These are phyloP conservation scores for Eustalomyia histrio DNA, from an alignment of 2,888 invertebrate genomes.

Conservation along the genomic window DNA sequence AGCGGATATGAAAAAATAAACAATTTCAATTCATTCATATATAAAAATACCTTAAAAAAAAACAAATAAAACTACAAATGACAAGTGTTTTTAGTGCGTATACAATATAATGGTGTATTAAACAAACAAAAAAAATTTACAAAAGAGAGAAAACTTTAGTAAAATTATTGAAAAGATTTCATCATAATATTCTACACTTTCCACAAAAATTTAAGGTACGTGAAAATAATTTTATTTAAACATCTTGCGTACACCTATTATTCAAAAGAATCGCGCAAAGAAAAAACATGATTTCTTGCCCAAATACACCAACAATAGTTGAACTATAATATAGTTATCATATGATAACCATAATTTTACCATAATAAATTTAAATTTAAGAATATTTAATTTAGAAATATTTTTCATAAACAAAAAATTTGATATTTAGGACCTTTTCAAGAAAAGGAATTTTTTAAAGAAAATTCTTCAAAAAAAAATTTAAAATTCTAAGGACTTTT, in stretches of 20 bases:
- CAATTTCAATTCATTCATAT: constrained; percentile 1
- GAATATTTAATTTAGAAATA: too few relatives aligned
- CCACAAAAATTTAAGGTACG: not conserved
- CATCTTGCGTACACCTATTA: not conserved
- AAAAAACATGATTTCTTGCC: too few relatives aligned
- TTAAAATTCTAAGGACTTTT: too few relatives aligned
- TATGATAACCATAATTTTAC: too few relatives aligned
- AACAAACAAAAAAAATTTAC: not conserved
- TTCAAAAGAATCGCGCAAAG: too few relatives aligned
- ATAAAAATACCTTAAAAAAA: not conserved
- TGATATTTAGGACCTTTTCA: too few relatives aligned
- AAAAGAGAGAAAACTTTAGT: not conserved
- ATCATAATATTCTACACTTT: not conserved
- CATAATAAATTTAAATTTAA: too few relatives aligned
- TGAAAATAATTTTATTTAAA: not conserved
- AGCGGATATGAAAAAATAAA: constrained; percentile 7
- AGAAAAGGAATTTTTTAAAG: too few relatives aligned
- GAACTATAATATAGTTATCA: too few relatives aligned
- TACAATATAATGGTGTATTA: not conserved
- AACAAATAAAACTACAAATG: not conserved
- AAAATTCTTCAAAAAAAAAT: too few relatives aligned
- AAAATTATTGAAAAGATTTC: not conserved
- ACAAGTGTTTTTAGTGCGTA: constrained; percentile 6
- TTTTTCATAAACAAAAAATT: too few relatives aligned
- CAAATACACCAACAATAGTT: too few relatives aligned